Evolutionary conservation across 2,797 vertebrate genomes (phyloP), one percentile per base, ranked within the genome.

Genomic region (Notolepis coatsorum): DNA sequence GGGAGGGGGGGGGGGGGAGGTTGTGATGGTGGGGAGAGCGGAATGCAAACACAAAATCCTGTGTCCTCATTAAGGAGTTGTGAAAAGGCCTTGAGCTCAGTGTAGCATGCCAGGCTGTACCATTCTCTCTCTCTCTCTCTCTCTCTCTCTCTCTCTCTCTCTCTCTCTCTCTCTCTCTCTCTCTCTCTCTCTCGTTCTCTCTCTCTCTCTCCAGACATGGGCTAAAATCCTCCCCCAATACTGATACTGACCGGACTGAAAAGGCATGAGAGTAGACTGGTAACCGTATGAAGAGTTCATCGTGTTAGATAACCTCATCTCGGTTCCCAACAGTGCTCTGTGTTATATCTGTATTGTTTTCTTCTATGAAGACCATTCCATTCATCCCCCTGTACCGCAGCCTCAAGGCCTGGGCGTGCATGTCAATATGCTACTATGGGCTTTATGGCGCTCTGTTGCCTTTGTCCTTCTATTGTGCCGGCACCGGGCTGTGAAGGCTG

Each of bases 11-110:
- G 38, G 47, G 33, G 49, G 25, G 8, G 9, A 39, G 65, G 24
- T 23, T 9, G 47, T n/a, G n/a, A 10, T 6, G 47, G 25, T 27
- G 7, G 25, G 18, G 21, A 13, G 8, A 68, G 15, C 3, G 42
- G 81, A 79, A 86, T 86, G 77, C 79, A 88, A 86, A 91, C 82
- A 86, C 65, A 79, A 82, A 81, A 80, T 85, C 69, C 53, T 72
- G 72, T 77, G 74, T 88, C 79, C 84, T 91, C 82, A 87, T 91
- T 88, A 91, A 86, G 81, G 83, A 82, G 71, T 74, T 75, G 62
- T 75, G 77, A 85, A 84, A 82, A 82, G 61, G 74, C 63, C 66
- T 81, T 74, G 68, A 76, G 81, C 69, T 84, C 84, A 83, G 80
- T 54, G 71, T 70, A 77, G 69, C 77, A 68, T 84, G 77, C 79